Evolutionary conservation across 1,140 invertebrate species (phyloP).

Genomic region (Lysiphlebus fabarum): DNA sequence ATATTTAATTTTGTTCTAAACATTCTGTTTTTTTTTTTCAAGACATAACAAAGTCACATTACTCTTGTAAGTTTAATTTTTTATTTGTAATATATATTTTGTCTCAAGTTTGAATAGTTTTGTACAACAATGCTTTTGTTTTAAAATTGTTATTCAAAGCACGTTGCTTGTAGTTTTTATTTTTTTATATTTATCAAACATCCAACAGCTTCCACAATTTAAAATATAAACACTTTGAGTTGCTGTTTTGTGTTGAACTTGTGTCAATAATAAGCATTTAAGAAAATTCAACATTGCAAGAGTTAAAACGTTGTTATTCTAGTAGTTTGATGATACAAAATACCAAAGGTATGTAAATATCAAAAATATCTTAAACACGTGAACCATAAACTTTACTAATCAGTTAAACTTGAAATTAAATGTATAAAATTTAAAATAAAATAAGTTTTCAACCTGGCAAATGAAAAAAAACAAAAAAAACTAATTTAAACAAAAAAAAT

Average conservation of each 20-base stretch:
- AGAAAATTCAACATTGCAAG: too few species aligned
- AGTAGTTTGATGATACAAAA: too few species aligned
- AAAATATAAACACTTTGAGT: too few species aligned
- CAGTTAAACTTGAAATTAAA: not conserved
- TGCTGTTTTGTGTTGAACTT: too few species aligned
- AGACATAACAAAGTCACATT: conserved; percentile 20
- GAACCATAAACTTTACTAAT: conserved; percentile 16
- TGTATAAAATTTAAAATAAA: not conserved
- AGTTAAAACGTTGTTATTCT: too few species aligned
- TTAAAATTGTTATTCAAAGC: conserved; percentile 14
- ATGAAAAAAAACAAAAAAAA: too few species aligned
- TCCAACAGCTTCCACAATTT: not conserved
- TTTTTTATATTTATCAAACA: not conserved
- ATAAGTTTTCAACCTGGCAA: too few species aligned
- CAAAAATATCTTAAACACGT: not conserved
- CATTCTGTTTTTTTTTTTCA: not conserved
- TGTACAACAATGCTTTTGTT: not conserved
- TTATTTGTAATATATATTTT: not conserved
- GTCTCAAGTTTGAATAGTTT: conserved; percentile 23
- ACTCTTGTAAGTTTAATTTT: not conserved
- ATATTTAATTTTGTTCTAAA: not conserved
- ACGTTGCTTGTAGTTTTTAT: conserved; percentile 10
- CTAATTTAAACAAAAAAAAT: too few species aligned
- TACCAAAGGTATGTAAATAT: not conserved
- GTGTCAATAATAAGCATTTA: too few species aligned